Base-by-base conservation (phyloP, 1,140 invertebrate genomes). In the Frieseomelitta varia region DNA sequence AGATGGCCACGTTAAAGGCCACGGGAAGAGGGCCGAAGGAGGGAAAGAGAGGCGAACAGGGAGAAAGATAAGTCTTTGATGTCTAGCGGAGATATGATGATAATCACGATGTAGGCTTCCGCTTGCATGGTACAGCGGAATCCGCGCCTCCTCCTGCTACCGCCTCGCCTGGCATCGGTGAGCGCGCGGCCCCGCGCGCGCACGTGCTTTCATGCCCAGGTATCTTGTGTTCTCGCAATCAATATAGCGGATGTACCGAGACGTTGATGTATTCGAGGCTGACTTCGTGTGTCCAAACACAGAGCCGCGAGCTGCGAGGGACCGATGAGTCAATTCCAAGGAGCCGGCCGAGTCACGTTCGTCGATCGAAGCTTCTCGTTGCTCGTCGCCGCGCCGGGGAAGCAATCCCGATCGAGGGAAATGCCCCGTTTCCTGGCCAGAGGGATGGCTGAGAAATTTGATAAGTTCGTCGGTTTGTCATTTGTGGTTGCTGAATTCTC, bases 41-140 rank as follows among this genome's bases (percentile, higher is more conserved):
- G 81, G 58, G 81, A 85, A 76, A 74, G 68, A 87, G 77, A 79
- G 61, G 61, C 72, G 82, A 81, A 84, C 87, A 88, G 83, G 81
- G 85, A 86, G 79, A 88, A 81, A 88, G 86, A 86, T 87, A 91
- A 89, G 87, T 91, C 91, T 92, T 93, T 92, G 91, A 93, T 93
- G 92, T 92, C 91, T 92, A 91, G 90, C 86, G 82, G 84, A 92
- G 91, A 93, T 93, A 92, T 85, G 88, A 92, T 91, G 91, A 93
- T 91, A 91, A 91, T 91, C 89, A 91, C 86, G 90, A 91, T 85
- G 90, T 86, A 88, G 90, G 89, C 89, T 90, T 89, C 88, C 88
- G 88, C 89, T 90, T 87, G 85, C 81, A 90, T 79, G 86, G 84
- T 86, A 85, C 86, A 74, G 80, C 81, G 84, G 81, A 89, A 90